A percentile compares a stretch with the other conserved stretches of the same genome.
Conservation (phyloP, 2,113 vertebrate genomes). For the Oreocharis arfaki region DNA sequence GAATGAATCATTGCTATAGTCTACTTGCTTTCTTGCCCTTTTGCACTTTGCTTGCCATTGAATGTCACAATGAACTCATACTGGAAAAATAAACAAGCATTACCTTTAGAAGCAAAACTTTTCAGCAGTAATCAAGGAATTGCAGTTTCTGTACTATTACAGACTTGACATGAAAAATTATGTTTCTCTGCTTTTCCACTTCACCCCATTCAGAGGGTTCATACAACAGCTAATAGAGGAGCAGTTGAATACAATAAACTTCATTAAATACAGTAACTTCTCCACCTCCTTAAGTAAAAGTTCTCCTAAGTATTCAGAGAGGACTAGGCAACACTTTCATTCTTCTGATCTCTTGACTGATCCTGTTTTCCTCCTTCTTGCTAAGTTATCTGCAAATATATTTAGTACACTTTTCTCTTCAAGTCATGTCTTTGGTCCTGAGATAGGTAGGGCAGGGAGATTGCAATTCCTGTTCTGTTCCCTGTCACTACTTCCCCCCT, state of each 20-base stretch:
- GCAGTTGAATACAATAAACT: not conserved
- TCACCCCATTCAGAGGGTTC: not conserved
- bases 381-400: not conserved
- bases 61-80: not conserved
- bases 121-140: not conserved
- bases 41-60: not conserved
- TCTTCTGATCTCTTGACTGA: not conserved
- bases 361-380: not conserved
- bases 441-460: not conserved
- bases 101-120: not conserved
- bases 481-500: accelerated
- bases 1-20: not conserved
- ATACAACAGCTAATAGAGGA: not conserved
- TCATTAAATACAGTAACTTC: not conserved
- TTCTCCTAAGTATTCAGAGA: not conserved
- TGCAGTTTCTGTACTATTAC: not conserved
- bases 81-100: not conserved
- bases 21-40: not conserved
- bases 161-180: not conserved
- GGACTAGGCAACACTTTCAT: not conserved
- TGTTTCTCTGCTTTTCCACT: not conserved
- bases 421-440: not conserved
- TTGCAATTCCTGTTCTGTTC: not conserved
- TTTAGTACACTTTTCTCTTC: not conserved
- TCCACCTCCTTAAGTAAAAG: not conserved